A percentile compares a stretch with the other conserved stretches of the same genome.
phyloP scores from a whole-genome alignment of 1,140 invertebrate genomes.

The Drosophila azteca region DNA sequence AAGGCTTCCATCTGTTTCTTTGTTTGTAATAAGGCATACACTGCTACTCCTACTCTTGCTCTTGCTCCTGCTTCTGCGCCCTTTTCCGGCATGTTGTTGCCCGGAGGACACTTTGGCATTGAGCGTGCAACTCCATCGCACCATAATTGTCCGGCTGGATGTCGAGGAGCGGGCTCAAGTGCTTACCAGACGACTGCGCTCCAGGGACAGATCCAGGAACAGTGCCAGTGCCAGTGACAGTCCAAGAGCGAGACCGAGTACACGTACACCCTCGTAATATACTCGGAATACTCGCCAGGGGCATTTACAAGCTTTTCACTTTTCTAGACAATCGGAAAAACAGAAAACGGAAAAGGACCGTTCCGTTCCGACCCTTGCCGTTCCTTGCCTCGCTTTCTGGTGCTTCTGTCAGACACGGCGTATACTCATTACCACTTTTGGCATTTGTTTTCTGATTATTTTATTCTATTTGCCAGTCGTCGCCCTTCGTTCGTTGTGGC shows the following conservation, averaged over 20 bases:
- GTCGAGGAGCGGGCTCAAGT: conserved; percentile 53
- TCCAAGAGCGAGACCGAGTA: too few relatives aligned
- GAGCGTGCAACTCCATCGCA: conserved; percentile 47
- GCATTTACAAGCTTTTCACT: conserved; percentile 79
- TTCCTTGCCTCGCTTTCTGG: conserved; percentile 5
- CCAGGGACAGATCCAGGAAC: conserved; percentile 11
- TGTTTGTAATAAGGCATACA: conserved; percentile 40
- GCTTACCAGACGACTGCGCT: conserved; percentile 42
- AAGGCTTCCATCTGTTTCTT: conserved; percentile 15
- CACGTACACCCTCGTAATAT: conserved; percentile 26
- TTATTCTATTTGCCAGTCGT: conserved; percentile 68
- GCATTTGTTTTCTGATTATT: conserved; percentile 73
- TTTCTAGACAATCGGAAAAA: conserved; percentile 61
- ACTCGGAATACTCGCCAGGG: conserved; percentile 48
- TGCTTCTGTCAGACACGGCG: conserved; percentile 52
- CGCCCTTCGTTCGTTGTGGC: conserved; percentile 24
- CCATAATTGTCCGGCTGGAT: conserved; percentile 50
- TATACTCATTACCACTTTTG: conserved; percentile 76
- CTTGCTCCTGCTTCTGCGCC: conserved; percentile 13
- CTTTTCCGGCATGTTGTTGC: conserved; percentile 31
- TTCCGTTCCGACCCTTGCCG: neutral
- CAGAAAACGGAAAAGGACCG: conserved; percentile 12
- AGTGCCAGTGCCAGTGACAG: too few relatives aligned
- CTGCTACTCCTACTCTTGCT: conserved; percentile 9
- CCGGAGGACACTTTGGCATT: conserved; percentile 53